Base-by-base conservation (phyloP, 2,888 invertebrate species). In the Thymelicus lineola region DNA sequence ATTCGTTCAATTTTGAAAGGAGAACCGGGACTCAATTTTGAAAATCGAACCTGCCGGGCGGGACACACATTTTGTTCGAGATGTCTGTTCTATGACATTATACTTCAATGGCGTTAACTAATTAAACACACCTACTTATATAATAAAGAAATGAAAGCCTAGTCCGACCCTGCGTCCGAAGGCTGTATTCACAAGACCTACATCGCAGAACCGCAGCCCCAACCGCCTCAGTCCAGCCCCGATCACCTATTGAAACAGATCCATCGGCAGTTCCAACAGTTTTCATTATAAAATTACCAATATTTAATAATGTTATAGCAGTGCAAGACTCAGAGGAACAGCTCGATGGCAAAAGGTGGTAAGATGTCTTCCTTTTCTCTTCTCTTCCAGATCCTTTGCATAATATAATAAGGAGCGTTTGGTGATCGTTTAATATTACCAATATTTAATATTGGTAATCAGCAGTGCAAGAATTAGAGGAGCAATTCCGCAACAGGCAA, bases 151-250 rank as follows among this genome's bases (percentile, higher is more conserved):
- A 35, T 36, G 58, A 60, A 71, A 57, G n/a, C 53, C 42, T 36
- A 86, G 72, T 87, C 57, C 90, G 79, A 15, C 89, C 88, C 93
- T 91, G 91, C 57, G 1, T 14, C 45, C 78, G 82, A 88, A 91
- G 90, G 91, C 89, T 88, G 84, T 80, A 80, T 79, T 81, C 78
- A 79, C 85, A 81, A 90, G 91, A 87, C 89, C 91, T 90, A 90
- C 89, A 87, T 89, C 81, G 86, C 77, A 74, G 82, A 82, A 87
- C 89, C 88, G 82, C 88, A 89, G 81, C 78, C 84, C 77, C 78
- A 76, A 79, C 81, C 77, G 79, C 73, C 81, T 86, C 92, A 91
- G 91, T 93, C 72, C 79, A 79, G 76, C 76, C 76, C 76, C 77
- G 82, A 84, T 83, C 90, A 86, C 86, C 88, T 82, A 75, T 80